Evolutionary conservation across 2,888 invertebrate genomes (phyloP), one percentile per base, ranked within the genome.

Genomic region (Caenorhabditis sp.): DNA sequence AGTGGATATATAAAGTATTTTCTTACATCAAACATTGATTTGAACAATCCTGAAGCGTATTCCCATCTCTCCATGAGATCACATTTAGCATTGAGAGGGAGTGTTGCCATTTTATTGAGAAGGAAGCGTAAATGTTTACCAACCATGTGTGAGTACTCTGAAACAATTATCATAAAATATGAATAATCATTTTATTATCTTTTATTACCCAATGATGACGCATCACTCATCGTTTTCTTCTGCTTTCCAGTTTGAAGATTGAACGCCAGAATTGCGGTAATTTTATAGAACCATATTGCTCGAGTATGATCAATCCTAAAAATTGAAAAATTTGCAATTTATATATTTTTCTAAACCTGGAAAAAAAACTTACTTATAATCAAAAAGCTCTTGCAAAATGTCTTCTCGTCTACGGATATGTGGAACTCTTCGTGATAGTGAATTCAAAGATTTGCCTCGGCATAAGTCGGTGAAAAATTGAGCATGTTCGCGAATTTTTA

Each of bases 381-480:
- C 77, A 50, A 63, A 82, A 12, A 84, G 63, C 38, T 73, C 75
- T 5, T 75, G 71, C 31, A 83, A 61, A n/a, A 76, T 59, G 14
- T 75, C 73, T 20, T 80, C 81, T n/a, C 72, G 80, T 5, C 60
- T 63, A n/a, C 67, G 50, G 49, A 78, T 77, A 1, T 20, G 31
- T 0, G 84, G 84, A 12, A 83, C 64, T 25, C 63, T 49, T 52
- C 69, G 70, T 5, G 64, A 31, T 17, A 78, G 59, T 21, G 72
- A 58, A 3, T 62, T 20, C n/a, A 72, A 50, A 1, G 81, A 65
- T 49, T 64, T 65, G 31, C 82, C 77, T 64, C 67, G 70, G 0
- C 71, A 60, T 38, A 85, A 63, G 49, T 81, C 81, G 5, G 83
- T 76, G 53, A 85, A 83, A 69, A 82, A 85, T 54, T 70, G 57